Percentiles rank a stretch among this genome's conserved stretches.
These are phyloP conservation scores for Strongylocentrotus purpuratus DNA, from an alignment of 35 echinoderm and acorn worm genomes.

Conservation along the genomic window DNA sequence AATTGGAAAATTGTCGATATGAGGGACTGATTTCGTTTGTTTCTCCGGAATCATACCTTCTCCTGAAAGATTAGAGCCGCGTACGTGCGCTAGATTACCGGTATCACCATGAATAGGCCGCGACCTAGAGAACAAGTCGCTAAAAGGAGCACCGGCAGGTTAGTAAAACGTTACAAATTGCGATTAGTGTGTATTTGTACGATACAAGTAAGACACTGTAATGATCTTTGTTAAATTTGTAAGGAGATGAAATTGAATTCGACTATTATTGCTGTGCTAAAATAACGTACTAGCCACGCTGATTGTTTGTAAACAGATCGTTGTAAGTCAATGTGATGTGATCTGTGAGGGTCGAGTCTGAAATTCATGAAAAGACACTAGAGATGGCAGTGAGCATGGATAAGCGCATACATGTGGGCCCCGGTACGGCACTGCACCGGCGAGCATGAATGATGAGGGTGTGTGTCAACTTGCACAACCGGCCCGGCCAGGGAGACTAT, in stretches of 20 bases:
- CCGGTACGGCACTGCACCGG: too few relatives aligned
- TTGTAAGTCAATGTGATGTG: not conserved
- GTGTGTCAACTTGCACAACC: too few relatives aligned
- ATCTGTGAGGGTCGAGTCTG: not conserved
- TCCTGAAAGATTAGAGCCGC: conserved; percentile 3
- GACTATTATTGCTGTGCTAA: not conserved
- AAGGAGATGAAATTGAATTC: not conserved
- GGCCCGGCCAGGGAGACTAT: too few relatives aligned
- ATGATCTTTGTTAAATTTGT: not conserved
- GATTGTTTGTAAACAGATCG: conserved; percentile 15
- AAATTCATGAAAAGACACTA: not conserved
- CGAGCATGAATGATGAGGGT: too few relatives aligned
- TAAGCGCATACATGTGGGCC: too few relatives aligned
- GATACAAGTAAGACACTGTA: not conserved
- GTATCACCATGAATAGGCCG: conserved; percentile 5
- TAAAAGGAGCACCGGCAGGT: conserved; percentile 3
- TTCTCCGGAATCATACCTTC: conserved; percentile 27
- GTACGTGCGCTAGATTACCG: conserved; percentile 31
- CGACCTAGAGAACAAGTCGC: not conserved
- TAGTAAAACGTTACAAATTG: not conserved
- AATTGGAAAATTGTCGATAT: conserved; percentile 19
- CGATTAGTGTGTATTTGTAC: not conserved
- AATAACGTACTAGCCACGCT: not conserved
- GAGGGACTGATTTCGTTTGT: conserved; percentile 3
- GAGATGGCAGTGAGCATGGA: not conserved